These are phyloP conservation scores for Neria commutata DNA, from an alignment of 2,888 invertebrate genomes.

Conservation along the genomic window DNA sequence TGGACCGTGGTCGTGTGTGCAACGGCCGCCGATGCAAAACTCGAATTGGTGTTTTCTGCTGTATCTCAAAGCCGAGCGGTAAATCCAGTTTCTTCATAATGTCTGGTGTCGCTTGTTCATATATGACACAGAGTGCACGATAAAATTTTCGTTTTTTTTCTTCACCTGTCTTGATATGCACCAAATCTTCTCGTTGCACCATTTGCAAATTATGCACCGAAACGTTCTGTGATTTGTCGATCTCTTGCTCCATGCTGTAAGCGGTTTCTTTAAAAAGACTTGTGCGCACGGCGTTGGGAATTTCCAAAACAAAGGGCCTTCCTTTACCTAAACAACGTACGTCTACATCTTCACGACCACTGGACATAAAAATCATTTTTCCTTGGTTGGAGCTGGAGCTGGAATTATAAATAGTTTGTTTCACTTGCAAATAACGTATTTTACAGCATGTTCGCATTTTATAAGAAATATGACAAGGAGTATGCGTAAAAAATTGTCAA, in stretches of 20 bases:
- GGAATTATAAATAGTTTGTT: too few species aligned
- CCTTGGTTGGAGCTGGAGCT: conserved; percentile 40
- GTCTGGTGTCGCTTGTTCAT: conserved; percentile 62
- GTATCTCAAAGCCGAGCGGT: conserved; percentile 64
- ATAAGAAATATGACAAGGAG: too few species aligned
- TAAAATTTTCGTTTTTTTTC: conserved; percentile 88
- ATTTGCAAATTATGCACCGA: conserved; percentile 71
- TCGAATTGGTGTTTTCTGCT: conserved; percentile 87
- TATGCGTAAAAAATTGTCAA: too few species aligned
- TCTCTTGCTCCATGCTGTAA: conserved; percentile 65
- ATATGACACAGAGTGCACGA: conserved; percentile 74
- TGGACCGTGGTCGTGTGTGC: conserved; percentile 69
- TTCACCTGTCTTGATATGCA: conserved; percentile 82
- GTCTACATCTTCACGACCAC: conserved; percentile 97
- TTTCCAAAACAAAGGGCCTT: conserved; percentile 90
- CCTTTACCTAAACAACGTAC: conserved; percentile 92
- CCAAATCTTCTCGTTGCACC: conserved; percentile 71
- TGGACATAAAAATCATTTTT: conserved; percentile 80
- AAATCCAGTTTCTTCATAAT: conserved; percentile 64
- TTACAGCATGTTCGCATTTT: too few species aligned
- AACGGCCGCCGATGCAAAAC: conserved; percentile 87
- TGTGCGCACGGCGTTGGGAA: conserved; percentile 70
- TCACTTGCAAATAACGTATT: too few species aligned
- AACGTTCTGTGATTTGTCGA: conserved; percentile 65
- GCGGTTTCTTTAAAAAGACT: conserved; percentile 65